A percentile compares a stretch with the other conserved stretches of the same genome.
Evolutionary conservation across 2,113 vertebrate species (phyloP).

Genomic region (Rhegmatorhina hoffmannsi): DNA sequence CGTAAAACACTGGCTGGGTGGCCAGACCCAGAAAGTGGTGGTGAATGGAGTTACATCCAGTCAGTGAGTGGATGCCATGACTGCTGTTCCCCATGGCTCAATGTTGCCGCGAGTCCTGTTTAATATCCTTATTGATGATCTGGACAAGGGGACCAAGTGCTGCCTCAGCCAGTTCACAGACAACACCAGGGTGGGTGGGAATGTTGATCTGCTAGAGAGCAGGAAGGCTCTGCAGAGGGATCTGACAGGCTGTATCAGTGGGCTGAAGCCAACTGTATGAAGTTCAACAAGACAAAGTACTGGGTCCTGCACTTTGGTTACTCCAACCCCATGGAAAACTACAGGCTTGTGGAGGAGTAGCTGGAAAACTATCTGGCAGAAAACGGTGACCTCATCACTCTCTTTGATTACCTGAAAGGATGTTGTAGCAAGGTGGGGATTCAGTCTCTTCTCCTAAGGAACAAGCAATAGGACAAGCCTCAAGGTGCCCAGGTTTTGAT

Average conservation of each 20-base stretch:
- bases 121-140: background rate
- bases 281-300: background rate
- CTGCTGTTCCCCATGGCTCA: background rate
- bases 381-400: background rate
- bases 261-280: background rate
- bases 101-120: background rate
- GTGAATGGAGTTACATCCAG: background rate
- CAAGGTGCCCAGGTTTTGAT: background rate
- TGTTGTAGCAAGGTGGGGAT: background rate
- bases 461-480: background rate
- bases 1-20: background rate
- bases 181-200: background rate
- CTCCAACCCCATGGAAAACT: too few relatives aligned
- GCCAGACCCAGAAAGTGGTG: background rate
- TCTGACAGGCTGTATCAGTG: background rate
- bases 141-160: background rate
- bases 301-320: background rate
- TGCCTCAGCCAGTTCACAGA: background rate
- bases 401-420: background rate
- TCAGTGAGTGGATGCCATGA: background rate
- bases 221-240: background rate
- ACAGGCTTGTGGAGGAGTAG: background rate
- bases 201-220: background rate
- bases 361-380: background rate
- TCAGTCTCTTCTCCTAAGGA: background rate